Base-by-base conservation (phyloP, 2,888 invertebrate species). In the Carpatolechia fugitivella region DNA sequence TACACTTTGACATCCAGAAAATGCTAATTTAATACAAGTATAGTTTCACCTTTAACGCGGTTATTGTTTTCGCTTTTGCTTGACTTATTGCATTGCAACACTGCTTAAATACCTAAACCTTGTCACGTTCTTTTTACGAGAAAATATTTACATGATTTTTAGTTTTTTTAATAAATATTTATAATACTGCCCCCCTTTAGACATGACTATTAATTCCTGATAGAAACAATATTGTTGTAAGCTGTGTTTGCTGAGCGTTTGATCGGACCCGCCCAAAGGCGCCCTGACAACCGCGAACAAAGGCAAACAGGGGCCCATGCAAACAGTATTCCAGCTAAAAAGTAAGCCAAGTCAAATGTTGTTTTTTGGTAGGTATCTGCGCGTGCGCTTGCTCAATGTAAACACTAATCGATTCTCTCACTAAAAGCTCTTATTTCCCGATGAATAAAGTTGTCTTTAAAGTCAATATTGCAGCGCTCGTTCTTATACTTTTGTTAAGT, bases 141-240 rank as follows among this genome's bases (percentile, higher is more conserved):
- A n/a, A n/a, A n/a, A n/a, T n/a, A n/a, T n/a, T n/a, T n/a, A n/a
- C n/a, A n/a, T n/a, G n/a, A n/a, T n/a, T n/a, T n/a, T n/a, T n/a
- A n/a, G n/a, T n/a, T n/a, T n/a, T n/a, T n/a, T n/a, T n/a, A n/a
- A n/a, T n/a, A n/a, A n/a, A n/a, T n/a, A n/a, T n/a, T n/a, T n/a
- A n/a, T n/a, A n/a, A n/a, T n/a, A n/a, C n/a, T n/a, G n/a, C n/a
- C n/a, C n/a, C n/a, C n/a, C n/a, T n/a, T n/a, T n/a, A n/a, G 55
- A 52, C 52, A 36, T 16, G 46, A 47, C 30, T 52, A 51, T 52
- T 56, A 52, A 47, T 56, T 56, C 46, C 10, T 36, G 30, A 36
- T 44, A 47, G 50, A 56, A 52, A 56, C 49, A 56, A 46, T 56
- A 56, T 56, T 56, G 24, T 56, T 49, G 36, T 13, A 38, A 18